These are phyloP conservation scores for Vombatus ursinus DNA, from an alignment of 2,113 vertebrate species.

Conservation along the genomic window DNA sequence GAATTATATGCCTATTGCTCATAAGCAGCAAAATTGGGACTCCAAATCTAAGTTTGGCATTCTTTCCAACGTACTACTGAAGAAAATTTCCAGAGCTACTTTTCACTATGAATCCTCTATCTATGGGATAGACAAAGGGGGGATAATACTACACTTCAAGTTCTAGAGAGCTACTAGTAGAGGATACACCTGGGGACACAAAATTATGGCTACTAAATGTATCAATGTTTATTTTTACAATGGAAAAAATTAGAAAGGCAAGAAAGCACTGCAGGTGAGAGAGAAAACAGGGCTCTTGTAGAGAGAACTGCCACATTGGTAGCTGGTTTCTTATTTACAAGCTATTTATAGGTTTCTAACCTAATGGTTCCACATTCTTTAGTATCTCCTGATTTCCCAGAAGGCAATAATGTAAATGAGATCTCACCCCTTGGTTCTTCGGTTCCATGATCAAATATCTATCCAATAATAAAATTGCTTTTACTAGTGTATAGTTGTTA, in stretches of 20 bases:
- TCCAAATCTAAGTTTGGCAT: not conserved
- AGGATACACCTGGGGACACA: too few species aligned
- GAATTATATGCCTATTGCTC: not conserved
- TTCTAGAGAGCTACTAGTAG: not conserved
- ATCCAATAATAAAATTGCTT: too few species aligned
- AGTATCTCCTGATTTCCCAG: too few species aligned
- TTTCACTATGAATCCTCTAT: not conserved
- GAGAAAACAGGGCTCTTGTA: not conserved
- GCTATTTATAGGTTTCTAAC: too few species aligned
- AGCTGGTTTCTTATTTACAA: too few species aligned
- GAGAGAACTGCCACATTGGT: too few species aligned
- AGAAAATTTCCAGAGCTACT: not conserved
- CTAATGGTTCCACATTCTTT: too few species aligned
- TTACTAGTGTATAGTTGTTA: too few species aligned
- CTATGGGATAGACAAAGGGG: not conserved
- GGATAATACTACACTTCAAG: not conserved
- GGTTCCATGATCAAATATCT: too few species aligned
- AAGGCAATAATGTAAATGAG: too few species aligned
- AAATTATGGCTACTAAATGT: not conserved
- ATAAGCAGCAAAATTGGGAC: not conserved
- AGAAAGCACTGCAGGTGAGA: not conserved
- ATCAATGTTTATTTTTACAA: not conserved
- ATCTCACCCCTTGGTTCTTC: too few species aligned
- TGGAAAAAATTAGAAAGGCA: not conserved
- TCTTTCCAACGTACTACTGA: not conserved